Conservation (phyloP, 2,797 vertebrate species). For the Syncerus caffer region DNA sequence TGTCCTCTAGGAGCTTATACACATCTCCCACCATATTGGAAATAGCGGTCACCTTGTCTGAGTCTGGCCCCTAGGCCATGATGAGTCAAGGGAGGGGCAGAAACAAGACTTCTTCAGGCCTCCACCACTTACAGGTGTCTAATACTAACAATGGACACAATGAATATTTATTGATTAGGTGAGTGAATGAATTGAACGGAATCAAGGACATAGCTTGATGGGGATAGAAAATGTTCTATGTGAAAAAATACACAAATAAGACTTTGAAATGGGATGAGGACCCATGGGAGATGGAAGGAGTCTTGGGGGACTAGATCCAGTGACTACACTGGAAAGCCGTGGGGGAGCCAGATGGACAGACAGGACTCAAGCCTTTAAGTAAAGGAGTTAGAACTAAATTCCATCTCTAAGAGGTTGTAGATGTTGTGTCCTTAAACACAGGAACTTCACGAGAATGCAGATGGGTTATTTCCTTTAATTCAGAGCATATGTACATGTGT, state of each 20-base stretch:
- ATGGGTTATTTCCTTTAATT: not conserved
- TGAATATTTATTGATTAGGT: not conserved
- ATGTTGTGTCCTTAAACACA: not conserved
- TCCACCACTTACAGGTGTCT: not conserved
- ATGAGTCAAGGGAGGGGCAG: not conserved
- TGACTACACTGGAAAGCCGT: not conserved
- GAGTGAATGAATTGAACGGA: not conserved
- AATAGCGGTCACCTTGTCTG: not conserved
- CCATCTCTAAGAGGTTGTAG: not conserved
- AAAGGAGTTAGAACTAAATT: not conserved
- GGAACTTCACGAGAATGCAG: not conserved
- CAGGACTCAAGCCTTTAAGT: not conserved
- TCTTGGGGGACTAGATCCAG: not conserved
- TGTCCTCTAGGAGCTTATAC: not conserved
- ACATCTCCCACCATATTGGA: not conserved
- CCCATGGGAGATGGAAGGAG: not conserved
- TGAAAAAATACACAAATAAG: not conserved
- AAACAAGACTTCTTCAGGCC: not conserved
- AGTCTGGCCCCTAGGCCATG: not conserved
- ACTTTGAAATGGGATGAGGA: not conserved
- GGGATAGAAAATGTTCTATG: not conserved
- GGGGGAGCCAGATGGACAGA: not conserved
- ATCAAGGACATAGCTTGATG: not conserved
- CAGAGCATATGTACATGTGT: fast-evolving
- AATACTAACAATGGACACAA: not conserved